phyloP scores from a whole-genome alignment of 1,140 invertebrate species.

The Leptinotarsa texana region DNA sequence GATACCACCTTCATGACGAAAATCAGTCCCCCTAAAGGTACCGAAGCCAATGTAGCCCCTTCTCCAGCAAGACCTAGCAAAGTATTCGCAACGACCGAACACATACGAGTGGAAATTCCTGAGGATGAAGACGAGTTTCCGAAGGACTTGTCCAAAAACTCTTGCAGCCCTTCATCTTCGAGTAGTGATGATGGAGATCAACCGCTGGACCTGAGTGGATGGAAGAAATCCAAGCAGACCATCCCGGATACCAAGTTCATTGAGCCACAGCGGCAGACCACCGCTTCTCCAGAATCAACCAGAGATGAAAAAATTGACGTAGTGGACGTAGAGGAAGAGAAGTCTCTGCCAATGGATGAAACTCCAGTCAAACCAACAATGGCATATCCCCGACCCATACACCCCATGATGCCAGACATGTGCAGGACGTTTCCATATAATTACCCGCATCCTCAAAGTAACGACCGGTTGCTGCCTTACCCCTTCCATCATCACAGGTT shows the following conservation, averaged over 20 bases:
- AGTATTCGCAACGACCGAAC: slow-evolving; percentile 54
- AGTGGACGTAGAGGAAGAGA: slow-evolving; percentile 42
- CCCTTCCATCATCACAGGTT: slow-evolving; percentile 66
- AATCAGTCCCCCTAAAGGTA: slow-evolving; percentile 67
- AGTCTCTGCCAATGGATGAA: slow-evolving; percentile 36
- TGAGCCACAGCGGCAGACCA: slow-evolving; percentile 22
- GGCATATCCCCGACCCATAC: slow-evolving; percentile 76
- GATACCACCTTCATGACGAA: slow-evolving; percentile 57
- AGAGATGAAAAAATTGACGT: slow-evolving; percentile 47
- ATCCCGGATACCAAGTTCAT: slow-evolving; percentile 30
- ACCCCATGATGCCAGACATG: slow-evolving; percentile 71
- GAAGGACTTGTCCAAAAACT: slow-evolving; percentile 43
- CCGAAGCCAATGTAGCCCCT: slow-evolving; percentile 68
- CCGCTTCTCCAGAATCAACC: slow-evolving; percentile 25
- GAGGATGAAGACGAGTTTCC: slow-evolving; percentile 44
- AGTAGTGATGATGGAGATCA: slow-evolving; percentile 60
- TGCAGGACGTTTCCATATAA: slow-evolving; percentile 61
- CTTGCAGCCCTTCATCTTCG: slow-evolving; percentile 35
- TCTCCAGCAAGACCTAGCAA: slow-evolving; percentile 65
- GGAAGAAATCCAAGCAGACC: slow-evolving; percentile 54
- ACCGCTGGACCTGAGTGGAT: slow-evolving; percentile 73
- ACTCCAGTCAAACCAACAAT: slow-evolving; percentile 60
- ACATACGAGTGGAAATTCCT: slow-evolving; percentile 36
- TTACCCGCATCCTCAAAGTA: slow-evolving; percentile 50
- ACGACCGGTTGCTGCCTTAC: slow-evolving; percentile 62